These are phyloP conservation scores for Ophion slaviceki DNA, from an alignment of 2,888 invertebrate genomes.

Conservation along the genomic window DNA sequence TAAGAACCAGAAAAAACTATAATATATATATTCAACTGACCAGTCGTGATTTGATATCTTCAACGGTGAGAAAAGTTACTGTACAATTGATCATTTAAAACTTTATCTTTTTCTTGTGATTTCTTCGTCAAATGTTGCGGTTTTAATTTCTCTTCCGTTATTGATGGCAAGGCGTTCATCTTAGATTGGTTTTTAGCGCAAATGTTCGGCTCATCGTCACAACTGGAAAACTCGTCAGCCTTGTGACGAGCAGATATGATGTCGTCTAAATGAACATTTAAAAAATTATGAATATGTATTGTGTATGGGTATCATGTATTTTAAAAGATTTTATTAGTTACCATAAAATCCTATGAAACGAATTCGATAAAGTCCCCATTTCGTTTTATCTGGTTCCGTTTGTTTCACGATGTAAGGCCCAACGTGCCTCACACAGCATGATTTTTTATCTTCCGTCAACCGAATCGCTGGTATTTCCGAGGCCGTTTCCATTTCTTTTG, in stretches of 20 bases:
- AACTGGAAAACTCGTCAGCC: neutral
- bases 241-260: conserved; percentile 16
- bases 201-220: conserved; percentile 1
- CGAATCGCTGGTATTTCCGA: conserved; percentile 11
- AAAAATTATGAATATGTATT: conserved; percentile 13
- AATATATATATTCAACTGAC: too few relatives aligned
- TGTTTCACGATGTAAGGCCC: conserved; percentile 8
- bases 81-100: neutral
- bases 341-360: conserved; percentile 17
- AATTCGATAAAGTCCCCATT: neutral
- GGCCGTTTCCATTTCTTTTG: conserved; percentile 18
- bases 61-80: neutral
- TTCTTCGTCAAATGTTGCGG: neutral
- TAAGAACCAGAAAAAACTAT: too few relatives aligned
- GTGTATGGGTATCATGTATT: neutral
- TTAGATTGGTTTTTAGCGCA: neutral
- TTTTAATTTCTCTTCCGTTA: conserved; percentile 12
- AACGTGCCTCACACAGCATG: conserved; percentile 13
- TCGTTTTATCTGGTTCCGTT: conserved; percentile 10
- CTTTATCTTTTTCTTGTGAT: conserved; percentile 2
- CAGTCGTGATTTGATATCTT: too few relatives aligned
- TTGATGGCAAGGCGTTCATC: neutral
- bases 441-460: neutral
- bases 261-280: conserved; percentile 7
- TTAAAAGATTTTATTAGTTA: conserved; percentile 11